phyloP scores from a whole-genome alignment of 2,797 vertebrate species.

The Phoxinus dragarum region DNA sequence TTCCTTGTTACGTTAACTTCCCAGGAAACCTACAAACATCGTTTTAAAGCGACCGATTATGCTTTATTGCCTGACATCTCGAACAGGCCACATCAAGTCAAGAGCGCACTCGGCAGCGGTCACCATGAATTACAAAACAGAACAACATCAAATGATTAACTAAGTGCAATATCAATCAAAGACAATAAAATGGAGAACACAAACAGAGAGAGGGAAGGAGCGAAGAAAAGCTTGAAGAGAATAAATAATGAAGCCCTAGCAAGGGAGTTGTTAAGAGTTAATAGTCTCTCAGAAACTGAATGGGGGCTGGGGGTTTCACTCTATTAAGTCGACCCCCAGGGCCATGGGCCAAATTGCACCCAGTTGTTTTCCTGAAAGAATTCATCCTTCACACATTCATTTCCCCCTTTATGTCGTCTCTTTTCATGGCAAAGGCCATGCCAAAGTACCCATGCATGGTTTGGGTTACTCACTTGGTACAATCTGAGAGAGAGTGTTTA shows the following conservation, averaged over 20 bases:
- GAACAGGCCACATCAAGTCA: constrained; percentile 41
- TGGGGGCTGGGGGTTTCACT: constrained; percentile 94
- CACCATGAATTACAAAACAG: constrained; percentile 57
- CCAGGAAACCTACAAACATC: constrained; percentile 36
- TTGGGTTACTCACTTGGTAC: constrained; percentile 87
- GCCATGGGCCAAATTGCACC: constrained; percentile 89
- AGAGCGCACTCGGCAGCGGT: constrained; percentile 51
- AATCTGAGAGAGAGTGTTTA: constrained; percentile 75
- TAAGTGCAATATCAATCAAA: constrained; percentile 65
- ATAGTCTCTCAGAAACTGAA: constrained; percentile 97
- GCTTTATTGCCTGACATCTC: constrained; percentile 53
- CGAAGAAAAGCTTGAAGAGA: constrained; percentile 86
- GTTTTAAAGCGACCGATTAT: constrained; percentile 37
- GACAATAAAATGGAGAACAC: constrained; percentile 57
- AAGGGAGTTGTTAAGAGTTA: constrained; percentile 93
- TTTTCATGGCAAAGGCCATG: constrained; percentile 89
- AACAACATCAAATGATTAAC: constrained; percentile 63
- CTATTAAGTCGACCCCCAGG: constrained; percentile 99
- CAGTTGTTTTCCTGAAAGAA: constrained; percentile 90
- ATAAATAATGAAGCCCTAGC: constrained; percentile 94
- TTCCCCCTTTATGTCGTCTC: constrained; percentile 95
- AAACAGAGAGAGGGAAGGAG: constrained; percentile 64
- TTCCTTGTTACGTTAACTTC: constrained; percentile 36
- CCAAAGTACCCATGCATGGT: constrained; percentile 79
- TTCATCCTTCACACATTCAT: constrained; percentile 97